These are phyloP conservation scores for Sander vitreus DNA, from an alignment of 2,113 vertebrate genomes.

Conservation along the genomic window DNA sequence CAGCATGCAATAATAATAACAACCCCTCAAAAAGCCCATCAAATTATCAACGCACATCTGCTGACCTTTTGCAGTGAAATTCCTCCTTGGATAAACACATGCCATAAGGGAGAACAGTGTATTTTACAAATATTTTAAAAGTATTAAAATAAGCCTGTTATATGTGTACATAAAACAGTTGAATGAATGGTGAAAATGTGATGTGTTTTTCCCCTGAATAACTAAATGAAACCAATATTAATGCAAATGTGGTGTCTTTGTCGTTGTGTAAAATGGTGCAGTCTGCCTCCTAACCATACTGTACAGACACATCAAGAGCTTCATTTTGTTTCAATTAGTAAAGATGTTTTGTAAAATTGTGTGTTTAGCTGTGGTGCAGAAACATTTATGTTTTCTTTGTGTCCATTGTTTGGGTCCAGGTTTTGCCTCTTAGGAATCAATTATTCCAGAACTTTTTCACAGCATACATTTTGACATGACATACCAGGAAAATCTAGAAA, in stretches of 20 bases:
- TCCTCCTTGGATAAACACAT: conserved; percentile 61
- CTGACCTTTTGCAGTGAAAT: conserved; percentile 74
- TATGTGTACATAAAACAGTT: conserved; percentile 78
- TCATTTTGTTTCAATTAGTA: neutral
- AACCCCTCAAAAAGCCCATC: conserved; percentile 41
- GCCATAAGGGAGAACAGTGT: conserved; percentile 80
- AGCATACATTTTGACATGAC: neutral
- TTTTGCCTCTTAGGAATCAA: neutral
- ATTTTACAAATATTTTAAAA: conserved; percentile 85
- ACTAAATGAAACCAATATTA: conserved; percentile 83
- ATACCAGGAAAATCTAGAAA: neutral
- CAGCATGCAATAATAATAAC: conserved; percentile 75
- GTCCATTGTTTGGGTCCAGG: neutral
- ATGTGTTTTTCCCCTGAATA: conserved; percentile 70
- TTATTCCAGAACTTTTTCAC: neutral
- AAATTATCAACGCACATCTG: conserved; percentile 64
- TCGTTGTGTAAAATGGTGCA: conserved; percentile 40
- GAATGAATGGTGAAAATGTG: conserved; percentile 79
- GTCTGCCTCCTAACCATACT: neutral
- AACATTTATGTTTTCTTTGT: neutral
- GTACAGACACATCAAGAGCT: neutral
- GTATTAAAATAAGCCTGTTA: conserved; percentile 80
- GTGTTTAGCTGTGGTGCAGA: neutral
- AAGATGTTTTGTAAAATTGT: neutral
- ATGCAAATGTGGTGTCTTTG: conserved; percentile 63